A percentile compares a stretch with the other conserved stretches of the same genome.
Evolutionary conservation across 2,113 vertebrate genomes (phyloP).

Genomic region (Burhinus oedicnemus): DNA sequence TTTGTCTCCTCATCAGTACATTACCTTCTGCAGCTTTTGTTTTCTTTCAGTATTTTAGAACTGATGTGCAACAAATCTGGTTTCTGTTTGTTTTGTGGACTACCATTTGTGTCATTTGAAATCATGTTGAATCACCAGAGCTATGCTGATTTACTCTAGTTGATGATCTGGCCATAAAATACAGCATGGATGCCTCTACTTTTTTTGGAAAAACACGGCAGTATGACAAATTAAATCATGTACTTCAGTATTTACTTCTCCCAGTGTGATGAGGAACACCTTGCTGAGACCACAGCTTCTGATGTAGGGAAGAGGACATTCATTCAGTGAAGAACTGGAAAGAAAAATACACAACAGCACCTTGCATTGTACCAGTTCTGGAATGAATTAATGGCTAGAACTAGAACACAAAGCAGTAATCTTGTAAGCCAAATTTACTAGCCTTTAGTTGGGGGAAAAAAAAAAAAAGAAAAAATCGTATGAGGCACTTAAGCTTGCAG

Average conservation of each 20-base stretch:
- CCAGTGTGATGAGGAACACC: not conserved
- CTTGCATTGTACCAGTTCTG: not conserved
- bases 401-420: conserved; percentile 31
- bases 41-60: not conserved
- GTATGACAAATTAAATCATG: not conserved
- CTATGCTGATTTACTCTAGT: not conserved
- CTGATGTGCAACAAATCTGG: accelerated
- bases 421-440: conserved; percentile 26
- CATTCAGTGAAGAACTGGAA: conserved; percentile 33
- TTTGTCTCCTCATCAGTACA: not conserved
- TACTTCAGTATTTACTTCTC: not conserved
- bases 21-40: not conserved
- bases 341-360: not conserved
- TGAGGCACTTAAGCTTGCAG: conserved; percentile 32
- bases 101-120: not conserved
- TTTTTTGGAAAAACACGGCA: not conserved
- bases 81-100: not conserved
- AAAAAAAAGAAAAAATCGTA: not conserved
- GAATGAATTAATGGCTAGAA: conserved; percentile 19
- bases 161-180: not conserved
- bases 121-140: not conserved
- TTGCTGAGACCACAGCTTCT: not conserved
- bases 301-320: conserved; percentile 3
- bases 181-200: not conserved
- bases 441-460: not conserved